Conservation (phyloP, 2,113 vertebrate species). For the Pipra filicauda region DNA sequence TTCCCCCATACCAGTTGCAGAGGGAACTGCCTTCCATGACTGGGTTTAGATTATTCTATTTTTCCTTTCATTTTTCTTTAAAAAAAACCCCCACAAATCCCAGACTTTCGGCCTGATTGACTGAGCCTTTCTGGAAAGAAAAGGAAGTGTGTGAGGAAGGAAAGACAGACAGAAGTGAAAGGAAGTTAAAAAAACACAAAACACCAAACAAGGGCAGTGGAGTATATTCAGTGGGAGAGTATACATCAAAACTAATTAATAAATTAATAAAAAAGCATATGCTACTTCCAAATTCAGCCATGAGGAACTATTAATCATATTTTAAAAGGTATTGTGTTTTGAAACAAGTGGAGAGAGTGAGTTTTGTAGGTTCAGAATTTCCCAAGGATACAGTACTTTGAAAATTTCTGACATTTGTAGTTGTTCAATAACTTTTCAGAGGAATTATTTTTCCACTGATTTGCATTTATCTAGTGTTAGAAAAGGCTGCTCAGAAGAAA, state of each 20-base stretch:
- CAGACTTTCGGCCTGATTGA: neutral
- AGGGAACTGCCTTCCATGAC: neutral
- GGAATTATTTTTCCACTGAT: neutral
- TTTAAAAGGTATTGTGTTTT: neutral
- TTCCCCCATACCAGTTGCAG: slow-evolving; percentile 13
- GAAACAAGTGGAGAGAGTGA: neutral
- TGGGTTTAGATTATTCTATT: neutral
- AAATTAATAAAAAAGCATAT: neutral
- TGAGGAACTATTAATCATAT: neutral
- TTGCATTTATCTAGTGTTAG: neutral
- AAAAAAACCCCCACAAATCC: neutral
- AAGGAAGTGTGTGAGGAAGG: neutral
- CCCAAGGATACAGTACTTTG: neutral
- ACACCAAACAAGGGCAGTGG: neutral
- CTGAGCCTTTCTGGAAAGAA: neutral
- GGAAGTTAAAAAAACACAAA: neutral
- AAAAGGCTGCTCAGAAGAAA: neutral
- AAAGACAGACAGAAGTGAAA: neutral
- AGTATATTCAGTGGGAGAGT: neutral
- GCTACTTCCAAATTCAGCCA: neutral
- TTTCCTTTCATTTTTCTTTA: neutral
- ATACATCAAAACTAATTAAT: neutral
- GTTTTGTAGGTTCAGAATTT: neutral
- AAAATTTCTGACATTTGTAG: neutral
- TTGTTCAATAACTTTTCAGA: neutral